Evolutionary conservation across 2,797 vertebrate genomes (phyloP).

Genomic region (Trachops cirrhosus): DNA sequence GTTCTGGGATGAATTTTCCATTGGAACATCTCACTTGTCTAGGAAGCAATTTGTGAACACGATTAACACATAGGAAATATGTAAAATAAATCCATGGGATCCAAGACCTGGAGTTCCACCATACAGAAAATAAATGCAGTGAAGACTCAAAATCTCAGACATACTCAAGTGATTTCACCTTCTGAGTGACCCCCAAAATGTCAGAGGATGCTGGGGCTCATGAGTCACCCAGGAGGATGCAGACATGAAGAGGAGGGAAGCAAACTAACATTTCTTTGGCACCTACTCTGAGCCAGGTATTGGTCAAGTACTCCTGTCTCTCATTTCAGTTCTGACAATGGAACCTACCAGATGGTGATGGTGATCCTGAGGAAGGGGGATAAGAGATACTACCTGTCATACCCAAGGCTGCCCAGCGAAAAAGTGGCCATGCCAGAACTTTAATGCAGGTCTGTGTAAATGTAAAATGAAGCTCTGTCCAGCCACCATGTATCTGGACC

Average conservation of each 20-base stretch:
- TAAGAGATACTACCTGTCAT: not conserved
- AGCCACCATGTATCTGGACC: not conserved
- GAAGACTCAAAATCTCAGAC: not conserved
- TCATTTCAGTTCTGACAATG: not conserved
- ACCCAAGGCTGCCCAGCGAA: not conserved
- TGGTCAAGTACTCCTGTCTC: not conserved
- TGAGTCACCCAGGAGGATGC: not conserved
- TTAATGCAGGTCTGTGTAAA: not conserved
- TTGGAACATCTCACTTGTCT: not conserved
- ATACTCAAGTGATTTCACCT: not conserved
- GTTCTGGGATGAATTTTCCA: slow-evolving; percentile 9
- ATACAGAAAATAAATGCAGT: not conserved
- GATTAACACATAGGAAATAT: not conserved
- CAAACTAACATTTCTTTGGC: not conserved
- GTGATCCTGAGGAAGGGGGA: not conserved
- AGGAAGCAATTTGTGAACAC: not conserved
- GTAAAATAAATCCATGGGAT: not conserved
- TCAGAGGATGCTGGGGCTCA: not conserved
- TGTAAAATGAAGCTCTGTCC: not conserved
- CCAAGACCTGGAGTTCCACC: not conserved
- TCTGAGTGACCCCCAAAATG: not conserved
- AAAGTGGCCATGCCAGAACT: not conserved
- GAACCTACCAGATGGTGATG: not conserved
- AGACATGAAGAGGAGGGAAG: not conserved
- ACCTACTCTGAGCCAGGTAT: not conserved